Evolutionary conservation across 2,113 vertebrate genomes (phyloP).

Genomic region (Ciconia maguari): DNA sequence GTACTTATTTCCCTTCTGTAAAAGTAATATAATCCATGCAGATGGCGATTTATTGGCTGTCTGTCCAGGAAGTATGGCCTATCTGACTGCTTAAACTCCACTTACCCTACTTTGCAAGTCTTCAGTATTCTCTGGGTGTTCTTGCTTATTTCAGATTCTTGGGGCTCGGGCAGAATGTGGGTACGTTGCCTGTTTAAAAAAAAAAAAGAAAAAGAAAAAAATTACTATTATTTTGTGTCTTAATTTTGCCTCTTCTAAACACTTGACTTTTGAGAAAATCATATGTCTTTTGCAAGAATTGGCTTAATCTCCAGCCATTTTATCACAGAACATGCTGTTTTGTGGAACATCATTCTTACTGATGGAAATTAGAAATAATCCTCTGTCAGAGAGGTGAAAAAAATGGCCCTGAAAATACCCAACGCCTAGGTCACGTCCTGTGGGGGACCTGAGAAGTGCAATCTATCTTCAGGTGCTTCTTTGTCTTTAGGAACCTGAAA

Average conservation of each 20-base stretch:
- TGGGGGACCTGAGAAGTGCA: not conserved
- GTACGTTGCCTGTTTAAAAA: not conserved
- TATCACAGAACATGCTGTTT: not conserved
- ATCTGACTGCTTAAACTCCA: not conserved
- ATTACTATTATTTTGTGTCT: not conserved
- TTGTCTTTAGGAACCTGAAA: not conserved
- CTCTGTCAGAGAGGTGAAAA: not conserved
- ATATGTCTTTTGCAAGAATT: not conserved
- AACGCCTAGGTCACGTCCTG: not conserved
- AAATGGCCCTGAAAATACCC: not conserved
- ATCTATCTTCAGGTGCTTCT: not conserved
- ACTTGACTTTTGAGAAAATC: not conserved
- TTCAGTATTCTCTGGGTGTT: not conserved
- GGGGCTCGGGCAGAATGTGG: not conserved
- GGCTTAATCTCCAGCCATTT: not conserved
- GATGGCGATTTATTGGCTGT: not conserved
- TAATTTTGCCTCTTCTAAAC: not conserved
- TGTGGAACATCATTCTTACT: not conserved
- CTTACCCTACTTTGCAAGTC: not conserved
- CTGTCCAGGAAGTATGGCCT: not conserved
- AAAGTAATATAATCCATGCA: not conserved
- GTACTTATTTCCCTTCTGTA: not conserved
- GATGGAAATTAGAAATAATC: not conserved
- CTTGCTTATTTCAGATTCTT: not conserved
- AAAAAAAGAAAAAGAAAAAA: not conserved